These are phyloP conservation scores for Spea multiplicata DNA, from an alignment of 2,113 vertebrate genomes.

Conservation along the genomic window DNA sequence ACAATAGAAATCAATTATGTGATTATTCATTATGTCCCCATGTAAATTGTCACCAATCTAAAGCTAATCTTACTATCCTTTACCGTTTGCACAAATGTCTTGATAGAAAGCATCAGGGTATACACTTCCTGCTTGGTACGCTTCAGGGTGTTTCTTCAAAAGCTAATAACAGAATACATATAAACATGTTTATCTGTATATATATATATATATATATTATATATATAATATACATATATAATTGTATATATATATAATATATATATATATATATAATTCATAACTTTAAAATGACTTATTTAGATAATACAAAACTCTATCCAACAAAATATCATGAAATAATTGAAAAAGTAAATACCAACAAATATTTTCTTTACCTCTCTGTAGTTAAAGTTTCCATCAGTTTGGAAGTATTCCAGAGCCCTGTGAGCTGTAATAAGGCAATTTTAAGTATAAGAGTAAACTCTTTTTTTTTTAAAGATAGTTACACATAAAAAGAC, in stretches of 20 bases:
- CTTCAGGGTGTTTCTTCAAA: conserved; percentile 66
- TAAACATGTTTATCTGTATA: background rate
- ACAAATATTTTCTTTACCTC: conserved; percentile 57
- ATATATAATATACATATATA: no score
- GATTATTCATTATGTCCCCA: no score
- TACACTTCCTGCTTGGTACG: conserved; percentile 69
- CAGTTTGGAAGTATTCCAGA: conserved; percentile 66
- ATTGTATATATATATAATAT: no score
- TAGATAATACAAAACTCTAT: background rate
- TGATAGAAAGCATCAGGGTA: conserved; percentile 74
- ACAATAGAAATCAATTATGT: no score
- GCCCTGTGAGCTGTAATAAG: conserved; percentile 70
- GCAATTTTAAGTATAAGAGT: background rate
- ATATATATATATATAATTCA: background rate
- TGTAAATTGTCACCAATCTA: no score
- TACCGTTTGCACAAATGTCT: conserved; percentile 65
- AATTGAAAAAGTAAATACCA: background rate
- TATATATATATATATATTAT: background rate
- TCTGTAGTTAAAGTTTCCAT: conserved; percentile 63
- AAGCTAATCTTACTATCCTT: conserved; percentile 32
- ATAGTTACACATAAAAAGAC: background rate
- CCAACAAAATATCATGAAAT: background rate
- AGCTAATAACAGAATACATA: conserved; percentile 55
- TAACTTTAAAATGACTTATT: background rate
- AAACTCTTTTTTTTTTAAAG: no score